A percentile compares a stretch with the other conserved stretches of the same genome.
These are phyloP conservation scores for Melinaea menophilus DNA, from an alignment of 2,888 invertebrate species.

Conservation along the genomic window DNA sequence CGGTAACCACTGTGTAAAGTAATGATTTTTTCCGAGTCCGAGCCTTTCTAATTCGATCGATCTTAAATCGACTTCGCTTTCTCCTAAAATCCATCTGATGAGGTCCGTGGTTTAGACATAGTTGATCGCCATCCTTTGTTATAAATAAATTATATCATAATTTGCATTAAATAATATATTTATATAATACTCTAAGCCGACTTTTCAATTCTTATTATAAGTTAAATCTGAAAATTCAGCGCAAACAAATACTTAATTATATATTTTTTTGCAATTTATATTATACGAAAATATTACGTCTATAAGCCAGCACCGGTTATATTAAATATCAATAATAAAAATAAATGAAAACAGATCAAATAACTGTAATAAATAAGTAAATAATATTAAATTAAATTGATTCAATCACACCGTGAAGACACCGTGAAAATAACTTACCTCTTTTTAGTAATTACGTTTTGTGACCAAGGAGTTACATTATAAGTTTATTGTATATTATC, in stretches of 20 bases:
- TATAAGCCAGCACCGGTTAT: no score
- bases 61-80: slow-evolving; percentile 45
- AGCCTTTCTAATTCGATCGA: slow-evolving; percentile 43
- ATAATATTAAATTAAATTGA: neutral
- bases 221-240: no score
- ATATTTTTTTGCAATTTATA: no score
- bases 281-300: no score
- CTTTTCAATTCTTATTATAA: no score
- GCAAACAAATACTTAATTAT: no score
- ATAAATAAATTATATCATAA: no score
- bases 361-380: no score
- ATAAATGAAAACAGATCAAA: neutral
- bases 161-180: no score
- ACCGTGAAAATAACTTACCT: slow-evolving; percentile 2
- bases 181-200: no score
- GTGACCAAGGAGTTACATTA: no score
- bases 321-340: neutral
- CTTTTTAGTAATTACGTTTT: neutral
- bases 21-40: slow-evolving; percentile 25
- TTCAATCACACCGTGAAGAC: neutral
- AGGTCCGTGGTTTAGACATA: slow-evolving; percentile 31
- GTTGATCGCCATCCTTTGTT: neutral
- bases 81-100: slow-evolving; percentile 50
- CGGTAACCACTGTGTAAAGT: slow-evolving; percentile 8
- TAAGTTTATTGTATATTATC: no score